Conservation (phyloP, 1,140 invertebrate species). For the Aphidius ervi region DNA sequence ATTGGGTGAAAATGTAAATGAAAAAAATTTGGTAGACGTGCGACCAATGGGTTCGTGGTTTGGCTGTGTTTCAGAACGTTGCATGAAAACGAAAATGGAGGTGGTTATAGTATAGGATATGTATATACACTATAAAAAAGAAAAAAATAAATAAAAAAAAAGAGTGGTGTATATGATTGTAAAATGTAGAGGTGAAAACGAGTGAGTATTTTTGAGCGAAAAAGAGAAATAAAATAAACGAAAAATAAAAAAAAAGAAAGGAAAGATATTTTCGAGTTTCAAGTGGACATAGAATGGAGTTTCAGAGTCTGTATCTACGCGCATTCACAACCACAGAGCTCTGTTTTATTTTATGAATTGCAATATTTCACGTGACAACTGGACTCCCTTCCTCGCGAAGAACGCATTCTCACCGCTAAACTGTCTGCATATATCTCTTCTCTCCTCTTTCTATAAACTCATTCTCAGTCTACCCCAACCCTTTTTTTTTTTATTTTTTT, state of each 20-base stretch:
- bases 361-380: slow-evolving; percentile 55
- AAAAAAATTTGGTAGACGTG: slow-evolving; percentile 32
- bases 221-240: slow-evolving; percentile 18
- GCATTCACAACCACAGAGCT: slow-evolving; percentile 50
- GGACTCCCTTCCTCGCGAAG: slow-evolving; percentile 30
- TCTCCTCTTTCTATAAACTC: slow-evolving; percentile 38
- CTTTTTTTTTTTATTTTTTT: no score
- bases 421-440: slow-evolving; percentile 43
- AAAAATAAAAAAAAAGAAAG: slow-evolving; percentile 8
- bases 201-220: slow-evolving; percentile 1
- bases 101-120: slow-evolving; percentile 13
- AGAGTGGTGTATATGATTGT: slow-evolving; percentile 18
- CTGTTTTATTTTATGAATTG: slow-evolving; percentile 57
- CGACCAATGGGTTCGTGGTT: slow-evolving; percentile 40
- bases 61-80: slow-evolving; percentile 41
- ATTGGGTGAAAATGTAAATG: slow-evolving; percentile 13
- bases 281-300: slow-evolving; percentile 29
- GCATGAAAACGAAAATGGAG: slow-evolving; percentile 22
- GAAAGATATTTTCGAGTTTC: slow-evolving; percentile 1
- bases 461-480: slow-evolving; percentile 12
- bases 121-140: slow-evolving; percentile 17
- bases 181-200: slow-evolving; percentile 22
- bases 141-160: slow-evolving; percentile 4
- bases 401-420: slow-evolving; percentile 43
- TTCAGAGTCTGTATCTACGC: slow-evolving; percentile 44